Evolutionary conservation across 2,888 invertebrate genomes (phyloP), one percentile per base, ranked within the genome.

Genomic region (Creontiades dilutus): DNA sequence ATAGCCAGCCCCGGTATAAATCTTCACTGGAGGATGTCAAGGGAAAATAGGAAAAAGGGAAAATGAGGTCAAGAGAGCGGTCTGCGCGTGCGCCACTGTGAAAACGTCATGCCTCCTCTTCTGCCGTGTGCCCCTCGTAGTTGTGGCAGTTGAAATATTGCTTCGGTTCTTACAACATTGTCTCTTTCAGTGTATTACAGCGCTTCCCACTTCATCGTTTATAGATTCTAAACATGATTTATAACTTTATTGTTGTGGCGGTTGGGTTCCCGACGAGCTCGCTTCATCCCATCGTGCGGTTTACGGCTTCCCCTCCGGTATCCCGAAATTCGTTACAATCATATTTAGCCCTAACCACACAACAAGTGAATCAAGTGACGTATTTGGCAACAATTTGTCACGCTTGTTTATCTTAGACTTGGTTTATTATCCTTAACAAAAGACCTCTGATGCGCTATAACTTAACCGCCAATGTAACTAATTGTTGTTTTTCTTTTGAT

Each of bases 181-280:
- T 82, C 82, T 82, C 47, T 82, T 82, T 82, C 82, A 82, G 82
- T 82, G 82, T 82, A 82, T 82, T 82, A 82, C 82, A 82, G 47
- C 82, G 82, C 27, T 52, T 82, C 82, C 82, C 52, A 52, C 82
- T 82, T 82, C 82, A 82, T 82, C 82, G 82, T 82, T 82, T 82
- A 82, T 82, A 48, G 82, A 82, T 82, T 82, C 82, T 52, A 82
- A 52, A 52, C 82, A 52, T 82, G 82, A 82, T 82, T 82, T 82
- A 82, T 52, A 16, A 82, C 82, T 82, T 82, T 27, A 82, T 82
- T 82, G 82, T 52, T 47, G 48, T 82, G 47, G 4, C 46, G 47
- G 37, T 47, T 16, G 37, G 46, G 16, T 52, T 52, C 16, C 52
- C 52, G 11, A 16, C 27, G 0, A 0, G 13, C 27, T 37, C 27